Conservation (phyloP, 2,797 vertebrate species). For the Petrocephalus sullivani region DNA sequence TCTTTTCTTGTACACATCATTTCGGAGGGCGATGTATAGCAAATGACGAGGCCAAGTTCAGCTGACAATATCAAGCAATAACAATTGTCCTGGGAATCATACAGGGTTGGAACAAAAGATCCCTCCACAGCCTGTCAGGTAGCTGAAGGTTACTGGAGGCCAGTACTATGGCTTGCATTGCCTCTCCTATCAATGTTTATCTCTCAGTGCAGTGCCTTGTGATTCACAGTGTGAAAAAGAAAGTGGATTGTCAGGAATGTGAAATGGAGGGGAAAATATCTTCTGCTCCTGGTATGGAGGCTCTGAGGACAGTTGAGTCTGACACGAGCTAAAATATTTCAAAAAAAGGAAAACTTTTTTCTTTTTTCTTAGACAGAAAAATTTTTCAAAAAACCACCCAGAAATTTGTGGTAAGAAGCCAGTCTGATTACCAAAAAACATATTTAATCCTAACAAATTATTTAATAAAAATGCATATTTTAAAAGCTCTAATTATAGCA, state of each 20-base stretch:
- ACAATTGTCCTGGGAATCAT: slow-evolving; percentile 1
- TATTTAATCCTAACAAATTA: slow-evolving; percentile 3
- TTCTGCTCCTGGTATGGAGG: not conserved
- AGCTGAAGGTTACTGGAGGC: not conserved
- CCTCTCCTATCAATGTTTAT: not conserved
- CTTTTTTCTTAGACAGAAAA: not conserved
- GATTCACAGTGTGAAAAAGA: slow-evolving; percentile 18
- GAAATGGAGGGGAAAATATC: slow-evolving; percentile 3
- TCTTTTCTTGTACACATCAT: not conserved
- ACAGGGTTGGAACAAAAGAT: slow-evolving; percentile 5
- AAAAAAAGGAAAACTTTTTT: not conserved
- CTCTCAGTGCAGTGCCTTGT: slow-evolving; percentile 8
- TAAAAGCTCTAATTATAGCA: not conserved
- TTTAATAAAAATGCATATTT: not conserved
- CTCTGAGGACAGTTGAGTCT: slow-evolving; percentile 8
- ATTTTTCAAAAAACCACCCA: not conserved
- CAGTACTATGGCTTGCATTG: not conserved
- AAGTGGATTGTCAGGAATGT: slow-evolving; percentile 15
- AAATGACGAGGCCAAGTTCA: not conserved
- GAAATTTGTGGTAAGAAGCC: not conserved
- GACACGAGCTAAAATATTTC: not conserved
- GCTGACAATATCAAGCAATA: slow-evolving; percentile 8
- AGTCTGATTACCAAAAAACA: not conserved
- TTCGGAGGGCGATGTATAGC: not conserved
- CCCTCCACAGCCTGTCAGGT: not conserved